Evolutionary conservation across 1,140 invertebrate genomes (phyloP).

Genomic region (Coenobita brevimanus): DNA sequence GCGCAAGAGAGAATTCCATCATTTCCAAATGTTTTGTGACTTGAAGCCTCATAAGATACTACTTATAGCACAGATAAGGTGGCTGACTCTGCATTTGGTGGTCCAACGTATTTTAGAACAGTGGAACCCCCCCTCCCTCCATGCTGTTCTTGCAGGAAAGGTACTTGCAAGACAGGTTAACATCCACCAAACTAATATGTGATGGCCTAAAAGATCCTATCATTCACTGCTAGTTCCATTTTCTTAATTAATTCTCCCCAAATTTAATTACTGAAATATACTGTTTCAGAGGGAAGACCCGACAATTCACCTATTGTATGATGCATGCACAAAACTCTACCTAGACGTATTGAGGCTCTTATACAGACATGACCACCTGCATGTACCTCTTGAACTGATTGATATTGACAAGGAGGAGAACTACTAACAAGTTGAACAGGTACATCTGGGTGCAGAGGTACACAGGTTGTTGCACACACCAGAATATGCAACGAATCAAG

Average conservation of each 20-base stretch:
- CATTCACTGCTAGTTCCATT: background rate
- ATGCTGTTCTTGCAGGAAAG: background rate
- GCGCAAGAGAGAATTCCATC: background rate
- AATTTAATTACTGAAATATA: background rate
- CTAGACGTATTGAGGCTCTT: background rate
- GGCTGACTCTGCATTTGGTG: constrained; percentile 19
- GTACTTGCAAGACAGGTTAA: background rate
- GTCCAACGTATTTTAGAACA: background rate
- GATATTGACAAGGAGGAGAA: background rate
- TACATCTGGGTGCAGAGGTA: background rate
- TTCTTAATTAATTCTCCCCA: constrained; percentile 10
- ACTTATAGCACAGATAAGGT: background rate
- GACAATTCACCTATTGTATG: constrained; percentile 8
- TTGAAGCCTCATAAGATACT: constrained; percentile 22
- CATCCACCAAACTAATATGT: background rate
- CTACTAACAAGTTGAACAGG: background rate
- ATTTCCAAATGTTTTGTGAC: constrained; percentile 26
- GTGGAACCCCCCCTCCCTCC: background rate
- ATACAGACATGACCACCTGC: background rate
- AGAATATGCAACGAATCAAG: background rate
- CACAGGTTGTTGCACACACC: background rate
- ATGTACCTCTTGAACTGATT: too few species aligned
- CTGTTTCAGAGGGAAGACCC: constrained; percentile 20
- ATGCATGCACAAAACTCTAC: background rate
- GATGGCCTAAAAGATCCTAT: constrained; percentile 2